phyloP scores from a whole-genome alignment of 2,888 invertebrate genomes.

The Caenorhabditis sulstoni region DNA sequence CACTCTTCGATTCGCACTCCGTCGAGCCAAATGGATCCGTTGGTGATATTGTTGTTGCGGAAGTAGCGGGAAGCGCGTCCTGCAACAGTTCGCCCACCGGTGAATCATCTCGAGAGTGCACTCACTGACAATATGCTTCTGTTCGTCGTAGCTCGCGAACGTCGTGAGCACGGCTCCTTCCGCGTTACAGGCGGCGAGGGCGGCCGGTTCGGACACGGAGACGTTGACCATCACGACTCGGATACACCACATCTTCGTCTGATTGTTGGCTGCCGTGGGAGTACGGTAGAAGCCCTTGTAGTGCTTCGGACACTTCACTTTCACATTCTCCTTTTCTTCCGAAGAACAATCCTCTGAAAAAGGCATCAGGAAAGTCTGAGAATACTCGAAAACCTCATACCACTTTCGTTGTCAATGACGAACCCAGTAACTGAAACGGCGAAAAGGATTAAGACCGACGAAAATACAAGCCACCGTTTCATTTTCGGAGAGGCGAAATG shows the following conservation, averaged over 20 bases:
- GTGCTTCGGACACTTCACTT: conserved; percentile 47
- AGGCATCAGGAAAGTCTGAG: too few species aligned
- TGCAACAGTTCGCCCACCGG: too few species aligned
- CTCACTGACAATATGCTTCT: conserved; percentile 51
- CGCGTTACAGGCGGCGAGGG: conserved; percentile 23
- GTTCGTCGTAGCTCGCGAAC: conserved; percentile 40
- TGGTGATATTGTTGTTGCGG: conserved; percentile 32
- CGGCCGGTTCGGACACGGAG: conserved; percentile 19
- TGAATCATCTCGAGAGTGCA: not conserved
- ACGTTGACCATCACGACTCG: conserved; percentile 27
- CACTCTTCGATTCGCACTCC: conserved; percentile 41
- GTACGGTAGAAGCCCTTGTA: conserved; percentile 37
- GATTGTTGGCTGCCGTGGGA: conserved; percentile 22
- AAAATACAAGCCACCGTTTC: conserved; percentile 22
- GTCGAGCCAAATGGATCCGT: conserved; percentile 46
- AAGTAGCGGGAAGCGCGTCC: conserved; percentile 32
- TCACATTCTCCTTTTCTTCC: conserved; percentile 16
- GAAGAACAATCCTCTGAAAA: conserved; percentile 33
- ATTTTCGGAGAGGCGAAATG: not conserved
- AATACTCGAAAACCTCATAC: not conserved
- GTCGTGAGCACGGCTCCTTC: conserved; percentile 39
- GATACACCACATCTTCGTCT: conserved; percentile 46
- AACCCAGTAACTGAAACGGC: conserved; percentile 12
- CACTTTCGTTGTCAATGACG: conserved; percentile 22
- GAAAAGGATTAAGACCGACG: not conserved